A percentile compares a stretch with the other conserved stretches of the same genome.
These are phyloP conservation scores for Tragelaphus imberbis DNA, from an alignment of 2,113 vertebrate species.

Conservation along the genomic window DNA sequence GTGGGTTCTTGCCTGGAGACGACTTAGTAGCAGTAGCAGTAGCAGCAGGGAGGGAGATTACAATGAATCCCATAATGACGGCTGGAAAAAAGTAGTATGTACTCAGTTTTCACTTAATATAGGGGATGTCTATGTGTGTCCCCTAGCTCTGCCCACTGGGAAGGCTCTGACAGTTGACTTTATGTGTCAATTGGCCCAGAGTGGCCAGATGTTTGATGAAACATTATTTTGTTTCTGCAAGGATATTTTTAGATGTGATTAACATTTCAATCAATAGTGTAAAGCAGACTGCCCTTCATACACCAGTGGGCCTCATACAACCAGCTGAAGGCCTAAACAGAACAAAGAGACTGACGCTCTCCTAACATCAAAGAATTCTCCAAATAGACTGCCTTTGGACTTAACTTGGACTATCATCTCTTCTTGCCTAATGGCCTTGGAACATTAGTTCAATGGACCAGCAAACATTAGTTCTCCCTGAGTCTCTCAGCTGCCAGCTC, in stretches of 20 bases:
- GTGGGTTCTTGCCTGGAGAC: no score
- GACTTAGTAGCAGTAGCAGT: no score
- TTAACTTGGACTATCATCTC: neutral
- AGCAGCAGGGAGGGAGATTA: neutral
- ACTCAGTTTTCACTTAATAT: neutral
- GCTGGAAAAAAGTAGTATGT: neutral
- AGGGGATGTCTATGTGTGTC: neutral
- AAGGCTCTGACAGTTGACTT: neutral
- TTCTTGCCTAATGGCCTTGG: neutral
- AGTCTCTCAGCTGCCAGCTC: neutral
- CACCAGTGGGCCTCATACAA: neutral
- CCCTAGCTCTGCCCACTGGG: neutral
- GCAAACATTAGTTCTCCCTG: neutral
- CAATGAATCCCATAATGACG: neutral
- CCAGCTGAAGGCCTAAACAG: neutral
- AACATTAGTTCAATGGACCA: neutral
- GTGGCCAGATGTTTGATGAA: neutral
- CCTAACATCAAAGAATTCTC: neutral
- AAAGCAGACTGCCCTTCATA: neutral
- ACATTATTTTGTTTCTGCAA: slow-evolving; percentile 2
- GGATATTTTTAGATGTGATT: neutral
- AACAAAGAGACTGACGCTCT: neutral
- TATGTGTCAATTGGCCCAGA: neutral
- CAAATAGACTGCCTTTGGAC: neutral
- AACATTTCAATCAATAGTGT: neutral